Evolutionary conservation across 2,888 invertebrate genomes (phyloP).

Genomic region (Ectropis crepuscularia): DNA sequence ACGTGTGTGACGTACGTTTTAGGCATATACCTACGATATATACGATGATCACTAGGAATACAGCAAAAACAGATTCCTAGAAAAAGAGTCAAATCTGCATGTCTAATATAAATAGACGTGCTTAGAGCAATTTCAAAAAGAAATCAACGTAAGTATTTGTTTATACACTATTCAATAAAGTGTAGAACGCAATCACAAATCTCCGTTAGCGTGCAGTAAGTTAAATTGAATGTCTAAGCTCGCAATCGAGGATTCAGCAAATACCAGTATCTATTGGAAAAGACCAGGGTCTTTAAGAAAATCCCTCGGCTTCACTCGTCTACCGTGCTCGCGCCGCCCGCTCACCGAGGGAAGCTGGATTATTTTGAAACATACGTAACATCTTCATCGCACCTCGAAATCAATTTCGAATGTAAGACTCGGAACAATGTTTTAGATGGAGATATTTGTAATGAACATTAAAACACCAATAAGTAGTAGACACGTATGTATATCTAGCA

Average conservation of each 20-base stretch:
- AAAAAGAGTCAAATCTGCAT: too few species aligned
- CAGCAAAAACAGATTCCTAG: too few species aligned
- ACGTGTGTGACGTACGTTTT: too few species aligned
- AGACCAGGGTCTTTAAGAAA: conserved; percentile 69
- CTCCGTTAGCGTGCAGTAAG: conserved; percentile 68
- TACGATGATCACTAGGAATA: too few species aligned
- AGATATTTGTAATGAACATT: neutral
- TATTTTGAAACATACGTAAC: conserved; percentile 35
- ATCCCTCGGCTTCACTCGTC: conserved; percentile 64
- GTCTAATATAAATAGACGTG: neutral
- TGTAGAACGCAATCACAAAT: conserved; percentile 62
- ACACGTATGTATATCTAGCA: neutral
- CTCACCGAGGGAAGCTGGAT: conserved; percentile 35
- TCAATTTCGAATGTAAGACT: conserved; percentile 15
- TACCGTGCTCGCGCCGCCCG: conserved; percentile 48
- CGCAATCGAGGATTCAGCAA: conserved; percentile 73
- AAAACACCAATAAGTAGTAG: neutral
- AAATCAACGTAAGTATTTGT: conserved; percentile 19
- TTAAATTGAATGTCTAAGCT: conserved; percentile 79
- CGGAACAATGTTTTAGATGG: conserved; percentile 10
- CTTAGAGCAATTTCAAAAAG: conserved; percentile 3
- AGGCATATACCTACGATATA: too few species aligned
- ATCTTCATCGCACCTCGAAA: conserved; percentile 18
- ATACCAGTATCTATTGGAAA: conserved; percentile 72
- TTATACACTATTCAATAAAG: conserved; percentile 35